Base-by-base conservation (phyloP, 2,797 vertebrate genomes). In the Hirundo rustica region DNA sequence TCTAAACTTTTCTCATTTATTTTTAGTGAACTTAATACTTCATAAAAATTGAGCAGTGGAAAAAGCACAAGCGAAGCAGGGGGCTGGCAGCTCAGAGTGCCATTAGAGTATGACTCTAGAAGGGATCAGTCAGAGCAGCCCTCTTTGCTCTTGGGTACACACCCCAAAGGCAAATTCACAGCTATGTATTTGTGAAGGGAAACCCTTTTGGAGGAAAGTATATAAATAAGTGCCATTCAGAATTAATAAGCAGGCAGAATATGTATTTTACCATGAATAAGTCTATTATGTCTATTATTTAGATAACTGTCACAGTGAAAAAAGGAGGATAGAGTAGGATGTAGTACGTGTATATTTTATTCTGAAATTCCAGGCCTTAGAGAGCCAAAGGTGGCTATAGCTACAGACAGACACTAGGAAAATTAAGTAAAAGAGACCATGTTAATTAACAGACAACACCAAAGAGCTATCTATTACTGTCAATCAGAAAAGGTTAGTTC, bases 401-500 rank as follows among this genome's bases (percentile, higher is more conserved):
- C 55, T 66, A 48, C 32, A 94, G 64, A 66, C 13, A 90, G 83
- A 61, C 38, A 78, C 9, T 4, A 68, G 58, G 20, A 94, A 85
- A 91, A 89, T 72, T 44, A 95, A 60, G 50, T 26, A 70, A 64
- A 62, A 84, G 54, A 75, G 58, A 70, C 27, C 18, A 9, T 14
- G 21, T 44, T 88, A 88, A 93, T 93, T 88, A 92, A 80, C 32
- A 67, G 65, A 54, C 40, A 76, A 77, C 68, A 93, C 23, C 65
- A 81, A 80, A 91, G 51, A 93, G 30, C 48, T 70, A 58, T 73
- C 42, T 77, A 89, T 81, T 85, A 79, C 67, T 83, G 82, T 86
- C 73, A 81, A 54, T 95, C 85, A 88, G 48, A 92, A 95, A 83
- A 88, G 57, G 71, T 85, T 88, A 94, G 53, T n/a, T 92, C 73